Conservation (phyloP, 2,888 invertebrate genomes). For the Phlogophora meticulosa region DNA sequence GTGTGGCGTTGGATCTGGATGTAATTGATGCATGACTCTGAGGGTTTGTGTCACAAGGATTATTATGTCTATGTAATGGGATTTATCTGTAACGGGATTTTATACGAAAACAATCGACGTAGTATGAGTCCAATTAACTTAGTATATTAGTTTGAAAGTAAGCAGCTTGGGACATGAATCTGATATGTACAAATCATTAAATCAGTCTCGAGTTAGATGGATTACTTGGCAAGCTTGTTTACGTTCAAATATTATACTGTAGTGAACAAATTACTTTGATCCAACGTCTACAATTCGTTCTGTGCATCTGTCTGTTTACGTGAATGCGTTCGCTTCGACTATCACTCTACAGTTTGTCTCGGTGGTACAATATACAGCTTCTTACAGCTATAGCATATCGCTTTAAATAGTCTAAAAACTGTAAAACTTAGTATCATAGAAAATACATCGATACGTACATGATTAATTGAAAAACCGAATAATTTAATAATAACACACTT, state of each 20-base stretch:
- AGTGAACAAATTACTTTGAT: conserved; percentile 43
- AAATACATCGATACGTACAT: too few species aligned
- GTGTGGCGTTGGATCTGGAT: conserved; percentile 54
- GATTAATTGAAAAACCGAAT: too few species aligned
- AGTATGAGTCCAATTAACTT: neutral
- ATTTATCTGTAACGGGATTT: conserved; percentile 1
- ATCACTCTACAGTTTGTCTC: conserved; percentile 16
- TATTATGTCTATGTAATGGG: conserved; percentile 26
- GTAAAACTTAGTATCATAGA: too few species aligned
- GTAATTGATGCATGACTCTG: conserved; percentile 36
- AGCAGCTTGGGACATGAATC: neutral
- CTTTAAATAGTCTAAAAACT: too few species aligned
- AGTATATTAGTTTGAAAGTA: conserved; percentile 11
- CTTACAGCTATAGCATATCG: too few species aligned
- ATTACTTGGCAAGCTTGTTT: neutral
- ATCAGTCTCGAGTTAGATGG: neutral
- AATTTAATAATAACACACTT: too few species aligned
- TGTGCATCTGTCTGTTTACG: conserved; percentile 54
- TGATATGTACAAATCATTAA: neutral
- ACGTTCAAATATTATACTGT: neutral
- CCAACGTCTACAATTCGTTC: conserved; percentile 62
- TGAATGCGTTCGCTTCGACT: conserved; percentile 47
- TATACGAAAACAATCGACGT: conserved; percentile 4
- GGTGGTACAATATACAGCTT: conserved; percentile 28
- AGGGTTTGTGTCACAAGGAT: conserved; percentile 31